These are phyloP conservation scores for Cistogaster globosa DNA, from an alignment of 2,888 invertebrate genomes.

Conservation along the genomic window DNA sequence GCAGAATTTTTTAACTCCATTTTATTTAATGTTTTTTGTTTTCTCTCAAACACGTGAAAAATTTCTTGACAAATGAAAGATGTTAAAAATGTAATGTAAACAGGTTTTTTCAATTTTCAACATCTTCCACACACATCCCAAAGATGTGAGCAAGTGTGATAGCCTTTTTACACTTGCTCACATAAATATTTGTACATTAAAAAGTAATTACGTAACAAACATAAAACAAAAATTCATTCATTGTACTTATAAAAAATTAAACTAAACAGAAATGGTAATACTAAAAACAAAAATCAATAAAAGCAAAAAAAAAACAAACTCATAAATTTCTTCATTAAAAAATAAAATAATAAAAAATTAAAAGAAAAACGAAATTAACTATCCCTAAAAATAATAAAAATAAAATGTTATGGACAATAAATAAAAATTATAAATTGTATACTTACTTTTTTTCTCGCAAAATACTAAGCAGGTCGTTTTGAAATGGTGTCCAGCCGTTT, in stretches of 20 bases:
- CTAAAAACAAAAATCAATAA: not conserved
- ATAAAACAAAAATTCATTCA: not conserved
- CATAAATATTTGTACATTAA: not conserved
- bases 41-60: too few species aligned
- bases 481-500: slow-evolving; percentile 1
- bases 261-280: not conserved
- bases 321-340: not conserved
- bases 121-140: too few species aligned
- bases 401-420: too few species aligned
- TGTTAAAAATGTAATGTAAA: too few species aligned
- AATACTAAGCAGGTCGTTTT: not conserved
- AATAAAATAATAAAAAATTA: not conserved
- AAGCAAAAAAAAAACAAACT: not conserved
- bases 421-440: too few species aligned
- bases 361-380: not conserved
- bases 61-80: too few species aligned
- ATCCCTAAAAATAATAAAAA: not conserved
- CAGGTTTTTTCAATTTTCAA: too few species aligned
- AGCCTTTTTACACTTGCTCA: too few species aligned
- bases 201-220: not conserved
- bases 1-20: too few species aligned
- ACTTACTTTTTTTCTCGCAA: slow-evolving; percentile 8
- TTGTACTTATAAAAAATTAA: not conserved
- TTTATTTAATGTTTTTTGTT: too few species aligned
- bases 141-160: too few species aligned